Evolutionary conservation across 2,113 vertebrate species (phyloP), one percentile per base, ranked within the genome.

Genomic region (Macquaria ambigua): DNA sequence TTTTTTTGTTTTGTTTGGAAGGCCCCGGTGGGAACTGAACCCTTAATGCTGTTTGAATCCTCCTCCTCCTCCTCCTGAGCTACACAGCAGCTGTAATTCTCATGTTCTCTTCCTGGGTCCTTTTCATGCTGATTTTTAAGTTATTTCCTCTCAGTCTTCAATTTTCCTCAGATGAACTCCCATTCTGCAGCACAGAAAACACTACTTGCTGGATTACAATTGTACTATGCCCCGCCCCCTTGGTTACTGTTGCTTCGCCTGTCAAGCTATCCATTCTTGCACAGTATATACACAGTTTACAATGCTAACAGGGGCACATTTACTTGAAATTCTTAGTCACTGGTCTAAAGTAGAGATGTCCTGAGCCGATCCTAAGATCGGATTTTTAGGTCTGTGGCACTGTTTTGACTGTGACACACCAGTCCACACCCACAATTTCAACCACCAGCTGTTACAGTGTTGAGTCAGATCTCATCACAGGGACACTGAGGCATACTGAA

Each of bases 31-130:
- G 50, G 71, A 82, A 61, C 43, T 63, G 53, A 83, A 75, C 53
- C 53, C 43, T 61, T 79, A 34, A 89, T 72, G 83, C 87, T 48
- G 58, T 77, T 77, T 52, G 71, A 85, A 84, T 63, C 64, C 63
- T 79, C 67, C 70, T 79, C n/a, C 70, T 79, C n/a, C 41, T 77
- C 6, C 39, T 39, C 39, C 39, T 39, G 6, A 6, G 5, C 39
- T 7, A 39, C 39, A 39, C 55, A 59, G 69, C 61, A 62, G 68
- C 69, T 78, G 79, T 68, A 63, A 61, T 75, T 56, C 81, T 81
- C 67, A 20, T 48, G 77, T 72, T 66, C 14, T 11, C 48, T 64
- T 66, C 56, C 9, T 9, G 18, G 12, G 23, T 64, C 25, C 16
- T 37, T 77, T 59, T 66, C 50, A 74, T 25, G 77, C 52, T 41